Evolutionary conservation across 1,140 invertebrate species (phyloP).

Genomic region (Portunus trituberculatus): DNA sequence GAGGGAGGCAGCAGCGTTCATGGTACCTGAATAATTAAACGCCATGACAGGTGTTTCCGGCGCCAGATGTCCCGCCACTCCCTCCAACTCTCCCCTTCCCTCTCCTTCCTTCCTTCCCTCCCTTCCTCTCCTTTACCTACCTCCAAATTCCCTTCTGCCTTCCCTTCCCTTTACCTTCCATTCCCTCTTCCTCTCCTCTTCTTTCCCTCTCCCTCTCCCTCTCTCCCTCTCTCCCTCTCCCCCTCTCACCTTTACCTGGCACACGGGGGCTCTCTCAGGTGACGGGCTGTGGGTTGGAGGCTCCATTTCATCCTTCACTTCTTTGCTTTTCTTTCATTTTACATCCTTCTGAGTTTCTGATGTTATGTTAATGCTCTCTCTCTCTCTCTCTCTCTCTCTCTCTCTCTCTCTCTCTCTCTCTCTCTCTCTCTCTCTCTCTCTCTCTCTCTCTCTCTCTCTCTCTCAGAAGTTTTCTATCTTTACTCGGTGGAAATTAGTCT

Average conservation of each 20-base stretch:
- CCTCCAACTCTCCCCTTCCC: background rate
- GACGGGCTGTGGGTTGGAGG: no score
- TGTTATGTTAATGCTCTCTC: no score
- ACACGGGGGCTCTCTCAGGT: no score
- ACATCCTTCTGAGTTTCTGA: no score
- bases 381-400: no score
- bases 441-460: background rate
- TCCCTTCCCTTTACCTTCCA: background rate
- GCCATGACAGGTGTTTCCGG: background rate
- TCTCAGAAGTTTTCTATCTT: no score
- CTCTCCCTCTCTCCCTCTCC: background rate
- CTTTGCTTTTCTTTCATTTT: no score
- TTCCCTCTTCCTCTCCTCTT: background rate
- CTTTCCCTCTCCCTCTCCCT: background rate
- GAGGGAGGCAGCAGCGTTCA: background rate
- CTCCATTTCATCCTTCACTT: no score
- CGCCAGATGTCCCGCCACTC: background rate
- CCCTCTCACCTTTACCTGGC: background rate
- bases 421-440: conserved; percentile 21
- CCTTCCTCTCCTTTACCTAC: background rate
- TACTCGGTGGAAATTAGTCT: no score
- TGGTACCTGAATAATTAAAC: conserved; percentile 8
- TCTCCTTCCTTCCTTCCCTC: background rate
- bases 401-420: conserved; percentile 30
- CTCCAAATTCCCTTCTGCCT: background rate